Evolutionary conservation across 2,113 vertebrate species (phyloP).

Genomic region (Rallus limicola): DNA sequence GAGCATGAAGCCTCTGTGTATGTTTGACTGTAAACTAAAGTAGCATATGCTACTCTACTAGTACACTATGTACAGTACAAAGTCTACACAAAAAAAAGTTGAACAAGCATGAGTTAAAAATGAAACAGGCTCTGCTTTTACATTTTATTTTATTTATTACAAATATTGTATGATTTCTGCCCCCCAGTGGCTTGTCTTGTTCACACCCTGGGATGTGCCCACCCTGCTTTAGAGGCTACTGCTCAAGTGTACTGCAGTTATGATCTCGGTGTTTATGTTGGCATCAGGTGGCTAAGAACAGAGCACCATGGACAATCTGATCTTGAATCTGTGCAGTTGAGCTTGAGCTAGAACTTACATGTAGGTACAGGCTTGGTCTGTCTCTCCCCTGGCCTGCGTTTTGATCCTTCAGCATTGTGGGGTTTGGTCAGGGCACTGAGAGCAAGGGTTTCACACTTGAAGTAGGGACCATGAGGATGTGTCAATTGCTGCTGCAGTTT

Average conservation of each 20-base stretch:
- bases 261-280: background rate
- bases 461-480: background rate
- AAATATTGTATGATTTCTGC: background rate
- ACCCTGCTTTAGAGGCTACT: background rate
- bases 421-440: background rate
- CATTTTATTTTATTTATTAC: background rate
- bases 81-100: background rate
- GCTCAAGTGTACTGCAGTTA: background rate
- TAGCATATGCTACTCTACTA: background rate
- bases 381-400: background rate
- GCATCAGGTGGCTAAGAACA: background rate
- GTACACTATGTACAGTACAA: background rate
- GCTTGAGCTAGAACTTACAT: background rate
- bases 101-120: background rate
- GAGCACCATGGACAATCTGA: background rate
- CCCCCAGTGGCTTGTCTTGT: background rate
- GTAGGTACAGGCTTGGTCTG: background rate
- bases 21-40: background rate
- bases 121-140: background rate
- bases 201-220: no score
- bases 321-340: background rate
- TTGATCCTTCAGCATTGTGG: background rate
- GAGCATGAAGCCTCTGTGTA: background rate
- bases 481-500: background rate
- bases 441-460: background rate